These are phyloP conservation scores for Notodonta dromedarius DNA, from an alignment of 2,888 invertebrate genomes.

Conservation along the genomic window DNA sequence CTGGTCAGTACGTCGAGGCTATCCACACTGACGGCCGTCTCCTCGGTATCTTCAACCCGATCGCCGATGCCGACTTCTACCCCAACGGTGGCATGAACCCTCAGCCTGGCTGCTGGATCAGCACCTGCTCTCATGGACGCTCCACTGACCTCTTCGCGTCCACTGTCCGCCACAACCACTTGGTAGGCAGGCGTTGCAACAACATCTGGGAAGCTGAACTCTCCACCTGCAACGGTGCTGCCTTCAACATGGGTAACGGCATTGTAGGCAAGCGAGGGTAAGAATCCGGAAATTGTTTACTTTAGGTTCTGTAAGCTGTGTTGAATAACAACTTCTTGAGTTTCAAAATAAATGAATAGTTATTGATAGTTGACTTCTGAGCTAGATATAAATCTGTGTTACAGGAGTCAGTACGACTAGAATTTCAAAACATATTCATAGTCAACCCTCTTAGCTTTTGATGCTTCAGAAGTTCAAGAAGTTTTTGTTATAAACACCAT, in stretches of 20 bases:
- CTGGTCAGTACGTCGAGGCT: constrained; percentile 59
- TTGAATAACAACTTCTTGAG: too few relatives aligned
- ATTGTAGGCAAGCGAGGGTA: constrained; percentile 52
- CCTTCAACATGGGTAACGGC: constrained; percentile 56
- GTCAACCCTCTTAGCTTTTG: too few relatives aligned
- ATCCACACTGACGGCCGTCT: constrained; percentile 64
- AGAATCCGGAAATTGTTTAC: constrained; percentile 14
- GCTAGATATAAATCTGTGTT: too few relatives aligned
- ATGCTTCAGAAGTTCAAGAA: too few relatives aligned
- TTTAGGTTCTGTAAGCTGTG: too few relatives aligned
- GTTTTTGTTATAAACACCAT: too few relatives aligned
- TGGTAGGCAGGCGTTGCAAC: constrained; percentile 52
- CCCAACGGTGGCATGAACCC: constrained; percentile 63
- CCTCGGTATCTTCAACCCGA: constrained; percentile 53
- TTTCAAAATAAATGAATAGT: too few relatives aligned
- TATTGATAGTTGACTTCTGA: too few relatives aligned
- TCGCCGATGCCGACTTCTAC: constrained; percentile 61
- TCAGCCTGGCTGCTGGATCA: constrained; percentile 62
- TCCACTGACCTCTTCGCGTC: constrained; percentile 55
- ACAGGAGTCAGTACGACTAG: too few relatives aligned
- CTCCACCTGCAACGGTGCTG: too few relatives aligned
- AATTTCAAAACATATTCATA: too few relatives aligned
- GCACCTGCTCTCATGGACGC: constrained; percentile 62
- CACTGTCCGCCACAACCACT: constrained; percentile 53
- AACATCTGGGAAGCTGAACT: constrained; percentile 43